Conservation (phyloP, 2,888 invertebrate genomes). For the Mesorhabditis belari region DNA sequence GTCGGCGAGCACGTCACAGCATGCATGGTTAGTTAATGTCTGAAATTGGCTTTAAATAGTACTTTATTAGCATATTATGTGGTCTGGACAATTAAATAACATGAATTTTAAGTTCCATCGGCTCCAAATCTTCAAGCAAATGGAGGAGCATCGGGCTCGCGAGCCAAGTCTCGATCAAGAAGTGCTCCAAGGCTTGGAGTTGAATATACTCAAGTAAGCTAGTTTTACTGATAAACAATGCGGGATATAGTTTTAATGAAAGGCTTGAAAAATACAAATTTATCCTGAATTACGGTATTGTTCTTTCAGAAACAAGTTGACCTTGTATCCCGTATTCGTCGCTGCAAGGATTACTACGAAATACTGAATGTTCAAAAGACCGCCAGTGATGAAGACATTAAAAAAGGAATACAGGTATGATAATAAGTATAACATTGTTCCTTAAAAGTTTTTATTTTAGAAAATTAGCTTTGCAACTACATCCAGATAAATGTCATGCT, state of each 20-base stretch:
- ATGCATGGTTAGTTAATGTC: not conserved
- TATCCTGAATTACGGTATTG: too few relatives aligned
- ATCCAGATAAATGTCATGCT: constrained; percentile 94
- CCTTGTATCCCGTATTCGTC: constrained; percentile 67
- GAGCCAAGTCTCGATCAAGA: not conserved
- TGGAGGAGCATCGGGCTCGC: not conserved
- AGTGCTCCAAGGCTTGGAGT: constrained; percentile 24
- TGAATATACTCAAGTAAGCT: constrained; percentile 31
- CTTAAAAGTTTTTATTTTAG: too few relatives aligned
- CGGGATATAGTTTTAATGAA: too few relatives aligned
- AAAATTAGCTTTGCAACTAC: constrained; percentile 82
- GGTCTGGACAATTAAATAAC: not conserved
- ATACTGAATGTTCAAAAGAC: constrained; percentile 74
- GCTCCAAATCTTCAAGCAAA: not conserved
- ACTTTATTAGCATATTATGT: not conserved
- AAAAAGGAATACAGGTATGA: too few relatives aligned
- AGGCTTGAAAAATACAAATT: too few relatives aligned
- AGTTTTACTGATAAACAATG: too few relatives aligned
- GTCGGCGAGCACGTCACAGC: constrained; percentile 1
- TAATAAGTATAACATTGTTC: too few relatives aligned
- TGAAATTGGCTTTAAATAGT: too few relatives aligned
- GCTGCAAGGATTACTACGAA: constrained; percentile 93
- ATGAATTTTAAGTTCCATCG: not conserved
- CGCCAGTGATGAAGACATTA: too few relatives aligned
- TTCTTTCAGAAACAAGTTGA: constrained; percentile 67